Evolutionary conservation across 2,797 vertebrate species (phyloP).

Genomic region (Mallotus villosus): DNA sequence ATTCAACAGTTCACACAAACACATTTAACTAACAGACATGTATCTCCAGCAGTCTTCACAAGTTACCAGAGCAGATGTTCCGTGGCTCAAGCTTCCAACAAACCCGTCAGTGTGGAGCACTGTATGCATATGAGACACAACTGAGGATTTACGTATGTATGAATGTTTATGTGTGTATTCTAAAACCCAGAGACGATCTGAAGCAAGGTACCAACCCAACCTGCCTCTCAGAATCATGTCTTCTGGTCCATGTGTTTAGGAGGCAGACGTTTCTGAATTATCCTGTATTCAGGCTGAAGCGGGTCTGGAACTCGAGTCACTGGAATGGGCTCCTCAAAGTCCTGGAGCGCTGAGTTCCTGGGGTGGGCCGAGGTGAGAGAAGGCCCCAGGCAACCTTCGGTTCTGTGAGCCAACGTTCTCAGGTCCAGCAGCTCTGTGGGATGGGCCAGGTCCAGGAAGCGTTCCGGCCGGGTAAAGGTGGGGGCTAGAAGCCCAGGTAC

Average conservation of each 20-base stretch:
- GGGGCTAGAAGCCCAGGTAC: slow-evolving; percentile 78
- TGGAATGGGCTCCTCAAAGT: not conserved
- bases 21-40: slow-evolving; percentile 27
- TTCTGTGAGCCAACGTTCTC: too few species aligned
- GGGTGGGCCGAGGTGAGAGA: too few species aligned
- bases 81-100: not conserved
- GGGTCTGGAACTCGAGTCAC: too few species aligned
- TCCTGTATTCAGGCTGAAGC: not conserved
- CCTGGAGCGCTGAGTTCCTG: not conserved
- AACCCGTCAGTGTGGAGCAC: not conserved
- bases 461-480: not conserved
- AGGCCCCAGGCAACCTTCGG: too few species aligned
- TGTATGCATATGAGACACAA: not conserved
- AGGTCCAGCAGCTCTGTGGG: not conserved
- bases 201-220: too few species aligned
- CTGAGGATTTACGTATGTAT: too few species aligned
- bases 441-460: not conserved
- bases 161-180: too few species aligned
- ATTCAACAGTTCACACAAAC: slow-evolving; percentile 12
- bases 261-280: not conserved
- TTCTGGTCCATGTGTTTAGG: not conserved
- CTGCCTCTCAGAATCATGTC: not conserved
- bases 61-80: not conserved
- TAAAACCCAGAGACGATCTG: too few species aligned
- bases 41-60: slow-evolving; percentile 5